Evolutionary conservation across 1,140 invertebrate genomes (phyloP).

Genomic region (Neuroterus valhalla): DNA sequence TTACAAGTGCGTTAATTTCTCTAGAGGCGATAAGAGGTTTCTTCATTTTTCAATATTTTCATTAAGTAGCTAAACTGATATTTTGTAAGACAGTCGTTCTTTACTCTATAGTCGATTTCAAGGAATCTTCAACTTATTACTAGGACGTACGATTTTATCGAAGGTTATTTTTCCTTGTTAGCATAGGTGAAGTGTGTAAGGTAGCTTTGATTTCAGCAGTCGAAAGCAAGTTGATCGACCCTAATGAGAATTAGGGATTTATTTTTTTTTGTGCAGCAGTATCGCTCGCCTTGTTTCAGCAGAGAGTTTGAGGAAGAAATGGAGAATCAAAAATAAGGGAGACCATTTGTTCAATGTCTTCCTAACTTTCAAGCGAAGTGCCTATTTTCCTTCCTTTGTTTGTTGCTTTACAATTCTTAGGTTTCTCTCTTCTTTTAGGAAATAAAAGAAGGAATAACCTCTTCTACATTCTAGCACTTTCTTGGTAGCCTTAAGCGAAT

Average conservation of each 20-base stretch:
- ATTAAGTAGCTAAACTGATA: not conserved
- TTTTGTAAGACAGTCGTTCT: not conserved
- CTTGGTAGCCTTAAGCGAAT: not conserved
- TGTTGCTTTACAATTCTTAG: too few relatives aligned
- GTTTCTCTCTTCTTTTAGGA: too few relatives aligned
- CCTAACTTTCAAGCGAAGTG: too few relatives aligned
- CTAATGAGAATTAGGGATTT: not conserved
- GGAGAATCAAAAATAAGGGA: not conserved
- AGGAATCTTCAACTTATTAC: not conserved
- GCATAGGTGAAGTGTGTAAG: not conserved
- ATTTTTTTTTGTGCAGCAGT: not conserved
- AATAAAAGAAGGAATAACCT: too few relatives aligned
- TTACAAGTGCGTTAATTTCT: constrained; percentile 5
- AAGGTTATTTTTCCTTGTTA: not conserved
- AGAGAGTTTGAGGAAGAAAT: not conserved
- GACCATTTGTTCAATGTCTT: too few relatives aligned
- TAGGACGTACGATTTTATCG: not conserved
- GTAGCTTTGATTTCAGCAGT: constrained; percentile 20
- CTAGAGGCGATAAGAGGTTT: not conserved
- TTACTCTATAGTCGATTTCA: not conserved
- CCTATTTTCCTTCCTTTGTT: too few relatives aligned
- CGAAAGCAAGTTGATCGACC: not conserved
- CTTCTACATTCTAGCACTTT: too few relatives aligned
- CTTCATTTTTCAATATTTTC: not conserved
- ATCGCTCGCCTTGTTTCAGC: not conserved